These are phyloP conservation scores for Microcebus jonahi DNA, from an alignment of 2,113 vertebrate genomes.

Conservation along the genomic window DNA sequence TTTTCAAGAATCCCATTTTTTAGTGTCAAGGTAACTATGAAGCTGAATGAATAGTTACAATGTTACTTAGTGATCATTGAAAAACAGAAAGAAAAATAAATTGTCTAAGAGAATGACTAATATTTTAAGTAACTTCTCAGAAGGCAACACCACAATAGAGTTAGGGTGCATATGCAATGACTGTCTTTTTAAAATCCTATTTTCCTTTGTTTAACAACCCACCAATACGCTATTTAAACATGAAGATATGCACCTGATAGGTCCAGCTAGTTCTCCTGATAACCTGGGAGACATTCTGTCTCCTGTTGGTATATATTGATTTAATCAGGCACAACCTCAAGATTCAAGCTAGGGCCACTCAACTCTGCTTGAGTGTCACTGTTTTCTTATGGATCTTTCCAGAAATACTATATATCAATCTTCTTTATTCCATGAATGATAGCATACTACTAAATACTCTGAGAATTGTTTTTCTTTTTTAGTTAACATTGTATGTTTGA, in stretches of 20 bases:
- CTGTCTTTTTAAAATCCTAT: background rate
- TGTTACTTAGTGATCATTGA: slow-evolving; percentile 3
- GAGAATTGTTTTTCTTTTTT: background rate
- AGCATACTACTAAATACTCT: background rate
- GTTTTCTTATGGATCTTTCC: background rate
- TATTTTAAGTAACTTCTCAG: slow-evolving; percentile 46
- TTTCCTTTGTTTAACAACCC: slow-evolving; percentile 33
- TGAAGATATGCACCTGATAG: background rate
- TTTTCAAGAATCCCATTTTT: slow-evolving; percentile 20
- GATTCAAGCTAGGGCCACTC: background rate
- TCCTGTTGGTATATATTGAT: background rate
- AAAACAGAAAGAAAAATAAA: slow-evolving; percentile 6
- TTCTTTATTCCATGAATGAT: background rate
- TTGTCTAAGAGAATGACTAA: background rate
- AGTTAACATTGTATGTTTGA: background rate
- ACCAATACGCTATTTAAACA: background rate
- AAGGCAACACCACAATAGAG: background rate
- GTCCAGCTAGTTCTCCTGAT: background rate
- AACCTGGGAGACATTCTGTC: background rate
- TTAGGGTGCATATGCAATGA: background rate
- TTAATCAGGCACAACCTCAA: slow-evolving; percentile 9
- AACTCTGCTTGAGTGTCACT: background rate
- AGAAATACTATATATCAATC: background rate
- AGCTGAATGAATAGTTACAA: slow-evolving; percentile 11
- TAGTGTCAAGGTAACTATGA: slow-evolving; percentile 11